Conservation (phyloP, 1,140 invertebrate species). For the Drosophila parvula region DNA sequence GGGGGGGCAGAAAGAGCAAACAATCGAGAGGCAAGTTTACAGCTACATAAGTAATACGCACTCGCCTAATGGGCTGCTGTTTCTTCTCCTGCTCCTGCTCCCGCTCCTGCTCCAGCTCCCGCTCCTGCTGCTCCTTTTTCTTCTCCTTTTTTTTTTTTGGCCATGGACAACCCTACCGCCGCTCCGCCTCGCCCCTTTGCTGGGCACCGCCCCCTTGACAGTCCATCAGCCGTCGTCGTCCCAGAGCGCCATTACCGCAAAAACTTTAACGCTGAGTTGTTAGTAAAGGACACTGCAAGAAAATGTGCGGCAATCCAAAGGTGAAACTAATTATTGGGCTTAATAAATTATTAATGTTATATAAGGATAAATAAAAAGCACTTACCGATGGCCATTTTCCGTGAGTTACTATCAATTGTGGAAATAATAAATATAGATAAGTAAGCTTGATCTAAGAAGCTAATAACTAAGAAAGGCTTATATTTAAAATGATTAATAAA, state of each 20-base stretch:
- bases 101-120: slow-evolving; percentile 6
- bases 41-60: slow-evolving; percentile 77
- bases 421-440: neutral
- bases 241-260: slow-evolving; percentile 78
- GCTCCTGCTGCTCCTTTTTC: slow-evolving; percentile 12
- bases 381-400: too few relatives aligned
- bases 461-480: too few relatives aligned
- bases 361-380: neutral
- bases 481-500: too few relatives aligned
- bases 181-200: neutral
- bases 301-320: neutral
- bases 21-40: slow-evolving; percentile 74
- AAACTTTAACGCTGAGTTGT: slow-evolving; percentile 76
- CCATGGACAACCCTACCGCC: slow-evolving; percentile 17
- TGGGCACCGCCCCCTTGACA: slow-evolving; percentile 30
- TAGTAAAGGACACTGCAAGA: slow-evolving; percentile 21
- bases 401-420: too few relatives aligned
- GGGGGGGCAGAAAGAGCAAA: slow-evolving; percentile 48
- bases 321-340: too few relatives aligned
- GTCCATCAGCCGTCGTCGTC: slow-evolving; percentile 60
- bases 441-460: too few relatives aligned
- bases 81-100: slow-evolving; percentile 15
- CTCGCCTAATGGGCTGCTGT: slow-evolving; percentile 69
- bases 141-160: neutral
- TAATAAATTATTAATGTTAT: neutral